Conservation (phyloP, 2,797 vertebrate species). For the Arremon aurantiirostris region DNA sequence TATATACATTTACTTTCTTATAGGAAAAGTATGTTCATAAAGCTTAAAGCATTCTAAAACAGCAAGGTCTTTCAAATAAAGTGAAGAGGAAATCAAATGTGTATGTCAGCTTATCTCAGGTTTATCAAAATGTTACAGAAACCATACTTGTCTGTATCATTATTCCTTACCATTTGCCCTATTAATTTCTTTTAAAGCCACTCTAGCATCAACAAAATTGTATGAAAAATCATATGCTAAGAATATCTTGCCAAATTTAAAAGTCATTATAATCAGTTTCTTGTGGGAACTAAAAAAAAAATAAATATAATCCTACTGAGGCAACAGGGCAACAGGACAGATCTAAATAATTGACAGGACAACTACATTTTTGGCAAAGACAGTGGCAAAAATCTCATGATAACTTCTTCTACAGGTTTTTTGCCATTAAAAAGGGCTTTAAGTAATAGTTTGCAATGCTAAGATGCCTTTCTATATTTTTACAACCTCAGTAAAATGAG, state of each 20-base stretch:
- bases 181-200: background rate
- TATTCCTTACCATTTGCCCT: background rate
- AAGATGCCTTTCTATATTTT: constrained; percentile 17
- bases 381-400: background rate
- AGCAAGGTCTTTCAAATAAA: background rate
- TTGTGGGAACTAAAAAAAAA: background rate
- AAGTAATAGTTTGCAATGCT: background rate
- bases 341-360: background rate
- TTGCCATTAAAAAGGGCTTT: background rate
- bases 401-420: background rate
- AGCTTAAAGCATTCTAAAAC: background rate
- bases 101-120: background rate
- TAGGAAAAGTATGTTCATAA: background rate
- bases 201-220: background rate
- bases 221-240: background rate
- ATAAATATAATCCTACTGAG: background rate
- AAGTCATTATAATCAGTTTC: background rate
- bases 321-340: background rate
- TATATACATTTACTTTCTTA: background rate
- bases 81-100: background rate
- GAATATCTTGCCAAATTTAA: background rate
- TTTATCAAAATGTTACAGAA: background rate
- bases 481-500: constrained; percentile 42
- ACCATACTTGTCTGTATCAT: background rate
- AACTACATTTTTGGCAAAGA: background rate